Percentiles rank a stretch among this genome's conserved stretches.
Conservation (phyloP, 2,113 vertebrate genomes). For the Penelope pileata region DNA sequence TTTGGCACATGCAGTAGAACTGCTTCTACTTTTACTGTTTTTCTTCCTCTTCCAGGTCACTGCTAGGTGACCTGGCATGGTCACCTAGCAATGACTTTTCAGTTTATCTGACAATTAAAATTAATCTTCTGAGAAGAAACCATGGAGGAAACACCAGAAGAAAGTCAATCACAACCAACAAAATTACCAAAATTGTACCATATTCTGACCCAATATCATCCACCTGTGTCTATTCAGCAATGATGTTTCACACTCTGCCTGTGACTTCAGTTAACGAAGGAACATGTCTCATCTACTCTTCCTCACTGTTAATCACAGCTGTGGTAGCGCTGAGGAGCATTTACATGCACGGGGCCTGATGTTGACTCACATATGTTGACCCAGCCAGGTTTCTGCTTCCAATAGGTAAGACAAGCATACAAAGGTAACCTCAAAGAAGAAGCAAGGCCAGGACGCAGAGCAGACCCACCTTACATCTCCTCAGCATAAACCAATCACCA, state of each 20-base stretch:
- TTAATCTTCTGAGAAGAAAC: background rate
- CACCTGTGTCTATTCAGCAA: background rate
- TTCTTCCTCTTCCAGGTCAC: too few relatives aligned
- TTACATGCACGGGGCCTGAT: background rate
- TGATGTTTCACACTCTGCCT: background rate
- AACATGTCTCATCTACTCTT: background rate
- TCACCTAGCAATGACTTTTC: background rate
- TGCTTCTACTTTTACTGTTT: background rate
- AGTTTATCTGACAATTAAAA: conserved; percentile 1
- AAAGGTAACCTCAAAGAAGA: background rate
- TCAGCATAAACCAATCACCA: background rate
- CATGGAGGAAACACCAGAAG: background rate
- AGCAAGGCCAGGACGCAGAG: background rate
- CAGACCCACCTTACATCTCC: background rate
- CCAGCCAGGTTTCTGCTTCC: background rate
- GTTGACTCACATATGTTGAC: background rate
- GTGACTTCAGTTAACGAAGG: background rate
- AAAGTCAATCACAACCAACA: background rate
- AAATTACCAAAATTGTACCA: background rate
- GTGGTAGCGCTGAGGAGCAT: background rate
- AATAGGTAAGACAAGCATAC: background rate
- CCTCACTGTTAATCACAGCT: background rate
- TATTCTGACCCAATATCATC: background rate
- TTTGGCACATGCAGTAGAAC: background rate
- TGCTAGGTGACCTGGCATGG: conserved; percentile 7